Conservation (phyloP, 2,113 vertebrate species). For the Dendropsophus ebraccatus region DNA sequence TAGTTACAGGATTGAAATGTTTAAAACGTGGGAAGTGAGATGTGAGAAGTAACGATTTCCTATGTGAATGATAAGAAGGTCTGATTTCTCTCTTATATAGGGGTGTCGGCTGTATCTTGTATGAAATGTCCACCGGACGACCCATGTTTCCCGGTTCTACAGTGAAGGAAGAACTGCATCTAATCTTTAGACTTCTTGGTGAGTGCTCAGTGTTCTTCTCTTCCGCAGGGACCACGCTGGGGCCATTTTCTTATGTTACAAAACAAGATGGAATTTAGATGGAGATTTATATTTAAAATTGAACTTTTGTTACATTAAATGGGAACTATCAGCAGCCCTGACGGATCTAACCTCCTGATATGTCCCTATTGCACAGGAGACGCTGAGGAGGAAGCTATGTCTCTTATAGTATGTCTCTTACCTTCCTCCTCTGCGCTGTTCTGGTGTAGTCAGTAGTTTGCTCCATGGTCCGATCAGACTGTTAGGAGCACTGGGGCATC, state of each 20-base stretch:
- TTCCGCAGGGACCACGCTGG: conserved; percentile 58
- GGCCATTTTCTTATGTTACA: not conserved
- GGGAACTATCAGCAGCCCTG: too few species aligned
- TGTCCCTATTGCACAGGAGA: too few species aligned
- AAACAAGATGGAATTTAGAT: not conserved
- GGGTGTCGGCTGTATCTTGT: conserved; percentile 94
- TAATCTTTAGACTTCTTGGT: conserved; percentile 89
- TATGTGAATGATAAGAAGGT: not conserved
- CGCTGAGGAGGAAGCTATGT: too few species aligned
- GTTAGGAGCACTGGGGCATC: too few species aligned
- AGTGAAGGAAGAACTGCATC: conserved; percentile 92
- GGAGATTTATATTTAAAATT: too few species aligned
- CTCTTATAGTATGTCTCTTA: too few species aligned
- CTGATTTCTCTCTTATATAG: conserved; percentile 65
- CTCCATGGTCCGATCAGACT: too few species aligned
- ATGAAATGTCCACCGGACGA: conserved; percentile 92
- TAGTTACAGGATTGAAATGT: not conserved
- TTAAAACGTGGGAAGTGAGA: not conserved
- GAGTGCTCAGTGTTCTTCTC: conserved; percentile 59
- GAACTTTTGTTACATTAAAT: too few species aligned
- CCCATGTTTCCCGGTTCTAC: conserved; percentile 96
- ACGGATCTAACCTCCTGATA: too few species aligned
- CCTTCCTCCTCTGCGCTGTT: too few species aligned
- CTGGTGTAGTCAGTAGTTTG: too few species aligned
- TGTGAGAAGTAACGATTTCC: too few species aligned